Percentiles rank a stretch among this genome's conserved stretches.
These are phyloP conservation scores for Sphenodon punctatus DNA, from an alignment of 2,797 vertebrate species.

Conservation along the genomic window DNA sequence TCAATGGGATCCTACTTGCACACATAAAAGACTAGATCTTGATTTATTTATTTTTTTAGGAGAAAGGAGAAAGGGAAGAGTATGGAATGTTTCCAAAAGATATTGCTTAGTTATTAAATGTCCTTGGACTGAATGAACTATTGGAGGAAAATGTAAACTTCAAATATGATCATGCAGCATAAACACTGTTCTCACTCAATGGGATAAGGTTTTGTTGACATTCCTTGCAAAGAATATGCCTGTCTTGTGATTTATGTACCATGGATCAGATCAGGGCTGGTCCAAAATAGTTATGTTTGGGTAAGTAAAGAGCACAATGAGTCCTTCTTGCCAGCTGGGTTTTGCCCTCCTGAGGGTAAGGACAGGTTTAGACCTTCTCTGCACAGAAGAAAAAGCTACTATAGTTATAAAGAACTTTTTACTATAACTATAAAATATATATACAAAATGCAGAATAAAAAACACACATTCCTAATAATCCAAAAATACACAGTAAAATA, in stretches of 20 bases:
- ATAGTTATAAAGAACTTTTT: too few relatives aligned
- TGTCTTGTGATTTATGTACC: background rate
- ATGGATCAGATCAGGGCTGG: background rate
- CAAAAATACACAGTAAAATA: too few relatives aligned
- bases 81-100: constrained; percentile 56
- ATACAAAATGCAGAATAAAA: too few relatives aligned
- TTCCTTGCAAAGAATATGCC: constrained; percentile 6
- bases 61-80: constrained; percentile 21
- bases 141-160: constrained; percentile 43
- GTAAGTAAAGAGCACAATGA: background rate
- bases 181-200: constrained; percentile 20
- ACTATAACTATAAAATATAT: too few relatives aligned
- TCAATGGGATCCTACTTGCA: constrained; percentile 39
- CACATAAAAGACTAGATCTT: background rate
- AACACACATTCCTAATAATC: too few relatives aligned
- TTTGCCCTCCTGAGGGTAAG: too few relatives aligned
- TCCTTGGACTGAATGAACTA: constrained; percentile 49
- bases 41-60: background rate
- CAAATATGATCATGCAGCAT: constrained; percentile 12
- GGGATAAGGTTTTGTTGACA: constrained; percentile 11
- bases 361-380: too few relatives aligned
- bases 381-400: too few relatives aligned
- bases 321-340: background rate
- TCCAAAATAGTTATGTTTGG: background rate
- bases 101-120: constrained; percentile 45